Evolutionary conservation across 1,140 invertebrate genomes (phyloP).

Genomic region (Amyelois transitella): DNA sequence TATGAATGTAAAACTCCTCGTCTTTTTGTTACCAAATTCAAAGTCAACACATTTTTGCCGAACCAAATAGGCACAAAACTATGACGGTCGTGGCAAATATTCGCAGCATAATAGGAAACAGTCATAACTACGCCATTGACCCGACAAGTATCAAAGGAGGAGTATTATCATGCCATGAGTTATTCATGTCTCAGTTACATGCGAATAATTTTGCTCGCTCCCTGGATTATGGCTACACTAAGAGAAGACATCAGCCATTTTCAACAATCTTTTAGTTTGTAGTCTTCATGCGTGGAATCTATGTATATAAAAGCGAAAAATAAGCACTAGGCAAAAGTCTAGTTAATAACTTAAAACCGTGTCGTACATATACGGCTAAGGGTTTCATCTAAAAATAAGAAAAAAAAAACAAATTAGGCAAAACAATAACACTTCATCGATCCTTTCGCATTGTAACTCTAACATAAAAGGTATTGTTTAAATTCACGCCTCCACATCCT

Average conservation of each 20-base stretch:
- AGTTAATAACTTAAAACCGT: no score
- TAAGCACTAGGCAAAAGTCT: no score
- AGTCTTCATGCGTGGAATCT: no score
- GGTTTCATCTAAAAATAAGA: no score
- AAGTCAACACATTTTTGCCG: background rate
- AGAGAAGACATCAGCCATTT: background rate
- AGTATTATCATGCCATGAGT: background rate
- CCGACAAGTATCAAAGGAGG: background rate
- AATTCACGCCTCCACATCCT: background rate
- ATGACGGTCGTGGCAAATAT: background rate
- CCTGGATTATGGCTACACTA: background rate
- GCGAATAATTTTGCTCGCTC: background rate
- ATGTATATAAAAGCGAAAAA: no score
- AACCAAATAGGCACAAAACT: background rate
- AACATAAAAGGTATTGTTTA: background rate
- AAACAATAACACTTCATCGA: background rate
- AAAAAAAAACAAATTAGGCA: background rate
- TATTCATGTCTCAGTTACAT: background rate
- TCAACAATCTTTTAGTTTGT: background rate
- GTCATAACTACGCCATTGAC: background rate
- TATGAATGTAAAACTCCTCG: no score
- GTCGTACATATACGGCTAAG: no score
- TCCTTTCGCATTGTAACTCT: background rate
- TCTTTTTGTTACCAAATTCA: no score
- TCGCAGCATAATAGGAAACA: no score